Base-by-base conservation (phyloP, 2,797 vertebrate genomes). In the Amphiprion clarkii region DNA sequence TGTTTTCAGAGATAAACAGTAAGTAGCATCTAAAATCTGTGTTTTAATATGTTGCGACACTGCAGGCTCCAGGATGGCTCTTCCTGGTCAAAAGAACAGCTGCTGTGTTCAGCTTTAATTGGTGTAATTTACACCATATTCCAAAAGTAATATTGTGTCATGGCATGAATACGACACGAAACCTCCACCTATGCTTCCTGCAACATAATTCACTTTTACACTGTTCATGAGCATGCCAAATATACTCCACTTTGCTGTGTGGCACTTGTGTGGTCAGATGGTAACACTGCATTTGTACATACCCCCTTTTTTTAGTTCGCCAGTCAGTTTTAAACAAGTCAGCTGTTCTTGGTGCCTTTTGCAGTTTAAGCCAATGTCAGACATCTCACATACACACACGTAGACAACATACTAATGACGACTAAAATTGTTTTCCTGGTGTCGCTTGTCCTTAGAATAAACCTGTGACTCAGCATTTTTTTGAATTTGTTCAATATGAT, bases 151-250 rank as follows among this genome's bases (percentile, higher is more conserved):
- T 27, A 67, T 13, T 8, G 59, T 52, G 58, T 33, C 10, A 57
- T 14, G 42, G 59, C 49, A 75, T 53, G 48, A 68, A 61, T 40
- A 70, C 56, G 29, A 48, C 6, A 68, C 40, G 12, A 71, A 46
- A 67, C 46, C 9, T 25, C 61, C 66, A 67, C 44, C 52, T 42
- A 27, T 8, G 13, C 64, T 31, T 65, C 46, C 61, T 52, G 10
- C 59, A 59, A 64, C 55, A 57, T 70, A 72, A 74, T 57, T 62
- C 52, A 67, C 53, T 52, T 44, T 48, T 21, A 44, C 0, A 10
- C 52, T 19, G 56, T 55, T 55, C 51, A 39, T 17, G 64, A 69
- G 25, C 54, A 53, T 49, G 57, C 14, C 49, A 33, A 57, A 48
- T 52, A 31, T 46, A 0, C 49, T 17, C 58, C 62, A 51, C 53